Evolutionary conservation across 2,888 invertebrate species (phyloP).

Genomic region (Melanargia galathea): DNA sequence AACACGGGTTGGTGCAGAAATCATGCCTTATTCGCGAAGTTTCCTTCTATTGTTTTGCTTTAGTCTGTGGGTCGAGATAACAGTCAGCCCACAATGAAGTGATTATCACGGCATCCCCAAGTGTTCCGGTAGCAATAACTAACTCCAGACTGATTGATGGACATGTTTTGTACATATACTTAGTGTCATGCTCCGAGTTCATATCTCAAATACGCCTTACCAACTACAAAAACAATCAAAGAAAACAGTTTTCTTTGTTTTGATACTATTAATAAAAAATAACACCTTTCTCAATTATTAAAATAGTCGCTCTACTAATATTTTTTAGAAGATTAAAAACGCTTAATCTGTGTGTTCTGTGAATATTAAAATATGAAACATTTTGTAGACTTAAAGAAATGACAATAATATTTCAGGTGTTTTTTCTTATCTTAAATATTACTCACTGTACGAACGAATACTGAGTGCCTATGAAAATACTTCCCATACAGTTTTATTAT

Average conservation of each 20-base stretch:
- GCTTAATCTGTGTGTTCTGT: too few species aligned
- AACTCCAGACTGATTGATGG: slow-evolving; percentile 24
- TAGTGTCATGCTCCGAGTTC: background rate
- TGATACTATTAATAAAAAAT: background rate
- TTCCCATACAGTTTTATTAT: background rate
- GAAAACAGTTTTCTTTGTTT: background rate
- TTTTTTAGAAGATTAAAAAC: too few species aligned
- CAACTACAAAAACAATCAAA: background rate
- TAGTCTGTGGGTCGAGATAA: slow-evolving; percentile 46
- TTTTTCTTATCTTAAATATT: too few species aligned
- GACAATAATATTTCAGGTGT: too few species aligned
- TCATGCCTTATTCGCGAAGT: background rate
- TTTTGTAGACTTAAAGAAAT: too few species aligned
- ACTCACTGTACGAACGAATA: too few species aligned
- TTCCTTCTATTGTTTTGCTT: background rate
- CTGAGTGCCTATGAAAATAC: too few species aligned
- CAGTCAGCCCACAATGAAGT: slow-evolving; percentile 60
- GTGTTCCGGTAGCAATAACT: slow-evolving; percentile 32
- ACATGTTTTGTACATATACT: slow-evolving; percentile 18
- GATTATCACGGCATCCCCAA: slow-evolving; percentile 59
- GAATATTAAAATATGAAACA: too few species aligned
- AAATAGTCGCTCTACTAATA: too few species aligned
- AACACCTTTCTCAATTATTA: background rate
- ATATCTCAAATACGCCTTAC: background rate
- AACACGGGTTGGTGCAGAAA: background rate